phyloP scores from a whole-genome alignment of 2,113 vertebrate species.

The Megaptera novaeangliae region DNA sequence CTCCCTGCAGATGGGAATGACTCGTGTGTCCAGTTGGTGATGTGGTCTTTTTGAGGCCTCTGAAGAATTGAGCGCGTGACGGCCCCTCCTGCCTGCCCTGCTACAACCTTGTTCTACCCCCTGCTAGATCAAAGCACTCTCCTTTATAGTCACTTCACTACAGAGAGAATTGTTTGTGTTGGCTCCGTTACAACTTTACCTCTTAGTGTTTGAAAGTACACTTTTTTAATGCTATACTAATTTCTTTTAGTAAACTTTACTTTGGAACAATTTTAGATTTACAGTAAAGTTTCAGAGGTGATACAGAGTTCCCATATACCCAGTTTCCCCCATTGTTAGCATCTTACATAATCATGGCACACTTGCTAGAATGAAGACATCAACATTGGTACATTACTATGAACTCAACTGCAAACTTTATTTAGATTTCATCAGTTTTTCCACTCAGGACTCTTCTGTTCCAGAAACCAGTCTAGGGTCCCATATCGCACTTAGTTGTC shows the following conservation, averaged over 20 bases:
- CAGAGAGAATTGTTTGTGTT: not conserved
- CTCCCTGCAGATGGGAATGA: not conserved
- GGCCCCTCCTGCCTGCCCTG: not conserved
- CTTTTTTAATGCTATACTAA: not conserved
- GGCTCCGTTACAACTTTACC: not conserved
- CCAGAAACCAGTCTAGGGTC: not conserved
- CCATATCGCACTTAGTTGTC: not conserved
- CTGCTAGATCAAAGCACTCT: not conserved
- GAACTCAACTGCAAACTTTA: not conserved
- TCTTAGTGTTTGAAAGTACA: not conserved
- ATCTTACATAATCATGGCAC: not conserved
- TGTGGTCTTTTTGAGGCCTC: not conserved
- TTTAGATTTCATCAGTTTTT: not conserved
- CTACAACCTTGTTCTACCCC: not conserved
- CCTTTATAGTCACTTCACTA: not conserved
- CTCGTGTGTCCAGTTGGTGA: too few relatives aligned
- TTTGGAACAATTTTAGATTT: not conserved
- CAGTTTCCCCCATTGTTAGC: not conserved
- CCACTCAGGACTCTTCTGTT: not conserved
- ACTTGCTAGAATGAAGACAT: not conserved
- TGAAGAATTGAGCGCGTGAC: not conserved
- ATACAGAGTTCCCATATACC: not conserved
- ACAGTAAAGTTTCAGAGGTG: not conserved
- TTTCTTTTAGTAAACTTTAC: not conserved
- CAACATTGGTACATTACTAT: not conserved